Base-by-base conservation (phyloP, 2,797 vertebrate species). In the Molossus alvarezi region DNA sequence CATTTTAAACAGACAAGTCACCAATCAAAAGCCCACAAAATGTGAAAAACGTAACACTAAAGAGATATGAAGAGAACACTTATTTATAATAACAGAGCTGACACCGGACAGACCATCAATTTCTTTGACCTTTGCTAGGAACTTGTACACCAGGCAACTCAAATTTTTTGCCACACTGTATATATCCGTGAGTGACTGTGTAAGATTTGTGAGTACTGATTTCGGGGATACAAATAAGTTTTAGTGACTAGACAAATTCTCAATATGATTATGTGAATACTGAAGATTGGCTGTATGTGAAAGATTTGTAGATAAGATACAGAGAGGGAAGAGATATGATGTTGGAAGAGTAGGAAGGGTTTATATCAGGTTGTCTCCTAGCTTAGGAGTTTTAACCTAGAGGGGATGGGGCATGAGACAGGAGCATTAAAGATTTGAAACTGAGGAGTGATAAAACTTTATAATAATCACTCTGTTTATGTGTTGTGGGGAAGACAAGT, bases 1-100 rank as follows among this genome's bases (percentile, higher is more conserved):
- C 65, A 83, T 27, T 92, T 81, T 71, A 84, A 92, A 92, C 57
- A 90, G 15, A 9, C 33, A 80, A 86, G 37, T 86, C 71, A 82
- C 51, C 87, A 94, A 69, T 4, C 37, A 88, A 88, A 77, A 77
- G 17, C 27, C 53, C 7, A 45, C 84, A 90, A 83, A 90, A 88
- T 71, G n/a, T 80, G 27, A 58, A 83, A 89, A 95, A 55, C 17
- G 15, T 48, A 37, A 25, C 65, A 91, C 62, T 80, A 85, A 71
- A 67, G 48, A 67, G 72, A n/a, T 5, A 4, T 9, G 9, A 65
- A 60, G 41, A 20, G 7, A 21, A 60, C 8, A 62, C 4, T 29
- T 53, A 6, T 72, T 86, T 71, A 64, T 8, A 73, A 13, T 64
- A 76, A 15, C 17, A 67, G 33, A 81, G 7, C 4, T 71, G 51